These are phyloP conservation scores for Amphiura filiformis DNA, from an alignment of 35 echinoderm and acorn worm genomes.

Conservation along the genomic window DNA sequence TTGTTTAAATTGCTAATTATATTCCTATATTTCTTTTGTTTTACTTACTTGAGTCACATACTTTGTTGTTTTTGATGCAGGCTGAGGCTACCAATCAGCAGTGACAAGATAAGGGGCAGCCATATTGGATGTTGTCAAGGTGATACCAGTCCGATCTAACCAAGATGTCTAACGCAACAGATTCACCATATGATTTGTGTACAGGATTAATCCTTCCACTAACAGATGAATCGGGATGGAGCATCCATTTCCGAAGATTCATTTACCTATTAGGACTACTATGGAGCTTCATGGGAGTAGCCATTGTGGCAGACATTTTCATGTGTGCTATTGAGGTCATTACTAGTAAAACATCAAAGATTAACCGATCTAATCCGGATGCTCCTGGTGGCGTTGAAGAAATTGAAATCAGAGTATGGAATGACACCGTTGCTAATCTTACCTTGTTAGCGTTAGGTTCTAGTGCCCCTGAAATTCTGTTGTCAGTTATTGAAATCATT, in stretches of 20 bases:
- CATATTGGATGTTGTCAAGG: too few relatives aligned
- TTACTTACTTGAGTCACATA: too few relatives aligned
- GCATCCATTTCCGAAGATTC: constrained; percentile 37
- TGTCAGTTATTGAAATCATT: constrained; percentile 83
- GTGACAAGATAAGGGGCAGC: too few relatives aligned
- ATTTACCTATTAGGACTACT: constrained; percentile 75
- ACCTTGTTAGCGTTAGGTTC: constrained; percentile 96
- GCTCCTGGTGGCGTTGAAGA: constrained; percentile 70
- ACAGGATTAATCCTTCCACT: constrained; percentile 61
- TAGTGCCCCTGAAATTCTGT: constrained; percentile 81
- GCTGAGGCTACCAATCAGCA: too few relatives aligned
- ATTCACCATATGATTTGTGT: too few relatives aligned
- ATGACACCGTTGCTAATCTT: constrained; percentile 94
- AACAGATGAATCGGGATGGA: constrained; percentile 83
- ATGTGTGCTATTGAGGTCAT: constrained; percentile 98
- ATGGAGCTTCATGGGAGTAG: constrained; percentile 86
- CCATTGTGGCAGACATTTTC: constrained; percentile 96
- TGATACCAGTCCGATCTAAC: too few relatives aligned
- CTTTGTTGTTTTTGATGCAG: too few relatives aligned
- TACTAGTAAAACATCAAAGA: constrained; percentile 61
- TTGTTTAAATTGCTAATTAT: too few relatives aligned
- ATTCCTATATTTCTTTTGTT: too few relatives aligned
- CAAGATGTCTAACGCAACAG: too few relatives aligned
- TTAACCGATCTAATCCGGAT: constrained; percentile 64
- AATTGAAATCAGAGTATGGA: constrained; percentile 90